A percentile compares a stretch with the other conserved stretches of the same genome.
phyloP scores from a whole-genome alignment of 2,113 vertebrate species.

The Pyrgilauda ruficollis region DNA sequence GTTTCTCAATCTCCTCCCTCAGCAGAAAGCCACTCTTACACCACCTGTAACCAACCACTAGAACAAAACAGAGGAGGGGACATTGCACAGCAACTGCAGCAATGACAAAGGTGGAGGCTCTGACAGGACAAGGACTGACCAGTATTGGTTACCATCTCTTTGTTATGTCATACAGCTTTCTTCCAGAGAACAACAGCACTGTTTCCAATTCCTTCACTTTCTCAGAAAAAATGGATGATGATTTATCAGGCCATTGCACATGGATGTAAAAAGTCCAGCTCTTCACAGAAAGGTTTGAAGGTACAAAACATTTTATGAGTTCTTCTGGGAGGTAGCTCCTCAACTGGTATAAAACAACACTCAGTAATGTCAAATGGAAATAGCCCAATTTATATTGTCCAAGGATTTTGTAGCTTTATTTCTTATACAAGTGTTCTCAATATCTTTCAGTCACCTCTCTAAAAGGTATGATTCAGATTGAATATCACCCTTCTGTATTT shows the following conservation, averaged over 20 bases:
- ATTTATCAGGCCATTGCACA: background rate
- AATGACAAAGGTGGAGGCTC: background rate
- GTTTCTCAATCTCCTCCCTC: background rate
- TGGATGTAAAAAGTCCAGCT: background rate
- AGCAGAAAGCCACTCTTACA: background rate
- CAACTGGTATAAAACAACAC: background rate
- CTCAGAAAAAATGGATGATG: background rate
- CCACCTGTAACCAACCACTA: background rate
- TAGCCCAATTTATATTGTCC: background rate
- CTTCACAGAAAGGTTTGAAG: background rate
- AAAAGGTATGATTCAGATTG: background rate
- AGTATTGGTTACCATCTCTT: background rate
- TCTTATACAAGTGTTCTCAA: background rate
- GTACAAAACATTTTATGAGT: background rate
- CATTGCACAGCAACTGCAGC: background rate
- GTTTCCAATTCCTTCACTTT: background rate
- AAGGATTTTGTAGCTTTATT: background rate
- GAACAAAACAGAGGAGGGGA: background rate
- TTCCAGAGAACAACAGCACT: background rate
- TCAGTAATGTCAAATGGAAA: background rate
- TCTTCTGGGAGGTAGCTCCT: background rate
- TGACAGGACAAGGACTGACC: background rate
- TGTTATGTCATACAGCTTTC: background rate
- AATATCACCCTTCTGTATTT: constrained; percentile 25
- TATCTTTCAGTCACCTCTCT: constrained; percentile 21